A percentile compares a stretch with the other conserved stretches of the same genome.
These are phyloP conservation scores for Calephelis virginiensis DNA, from an alignment of 1,140 invertebrate species.

Conservation along the genomic window DNA sequence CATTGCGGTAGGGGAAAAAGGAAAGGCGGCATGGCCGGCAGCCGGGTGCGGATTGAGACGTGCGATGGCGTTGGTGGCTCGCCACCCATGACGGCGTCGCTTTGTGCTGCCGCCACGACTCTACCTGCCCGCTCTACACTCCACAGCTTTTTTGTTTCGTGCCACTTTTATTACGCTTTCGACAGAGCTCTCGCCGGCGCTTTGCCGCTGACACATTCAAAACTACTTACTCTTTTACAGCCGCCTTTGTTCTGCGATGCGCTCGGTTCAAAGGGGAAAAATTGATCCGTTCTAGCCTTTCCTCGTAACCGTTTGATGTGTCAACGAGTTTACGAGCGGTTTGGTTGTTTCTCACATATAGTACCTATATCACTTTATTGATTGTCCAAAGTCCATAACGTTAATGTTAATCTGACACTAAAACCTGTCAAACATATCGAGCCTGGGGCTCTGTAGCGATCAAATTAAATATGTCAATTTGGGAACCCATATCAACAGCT, in stretches of 20 bases:
- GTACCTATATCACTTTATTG: slow-evolving; percentile 61
- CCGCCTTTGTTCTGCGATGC: slow-evolving; percentile 59
- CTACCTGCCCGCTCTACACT: slow-evolving; percentile 58
- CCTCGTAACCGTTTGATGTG: slow-evolving; percentile 61
- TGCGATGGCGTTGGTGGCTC: slow-evolving; percentile 77
- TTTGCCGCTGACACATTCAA: slow-evolving; percentile 68
- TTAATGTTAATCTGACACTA: slow-evolving; percentile 75
- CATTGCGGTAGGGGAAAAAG: slow-evolving; percentile 78
- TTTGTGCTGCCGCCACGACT: slow-evolving; percentile 82
- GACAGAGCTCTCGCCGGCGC: slow-evolving; percentile 58
- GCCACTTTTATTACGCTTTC: slow-evolving; percentile 73
- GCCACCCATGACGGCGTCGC: slow-evolving; percentile 84
- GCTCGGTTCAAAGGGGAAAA: slow-evolving; percentile 61
- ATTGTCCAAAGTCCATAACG: slow-evolving; percentile 64
- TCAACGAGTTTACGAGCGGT: slow-evolving; percentile 43
- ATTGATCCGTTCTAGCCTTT: slow-evolving; percentile 62
- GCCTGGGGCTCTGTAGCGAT: slow-evolving; percentile 65
- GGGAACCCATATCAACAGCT: slow-evolving; percentile 77
- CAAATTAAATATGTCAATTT: slow-evolving; percentile 79
- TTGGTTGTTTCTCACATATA: slow-evolving; percentile 37
- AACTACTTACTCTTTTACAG: slow-evolving; percentile 72
- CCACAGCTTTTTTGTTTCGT: slow-evolving; percentile 64
- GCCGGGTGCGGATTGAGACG: slow-evolving; percentile 70
- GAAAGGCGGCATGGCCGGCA: slow-evolving; percentile 71
- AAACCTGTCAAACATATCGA: slow-evolving; percentile 72